Base-by-base conservation (phyloP, 2,888 invertebrate genomes). In the Phortica magna region DNA sequence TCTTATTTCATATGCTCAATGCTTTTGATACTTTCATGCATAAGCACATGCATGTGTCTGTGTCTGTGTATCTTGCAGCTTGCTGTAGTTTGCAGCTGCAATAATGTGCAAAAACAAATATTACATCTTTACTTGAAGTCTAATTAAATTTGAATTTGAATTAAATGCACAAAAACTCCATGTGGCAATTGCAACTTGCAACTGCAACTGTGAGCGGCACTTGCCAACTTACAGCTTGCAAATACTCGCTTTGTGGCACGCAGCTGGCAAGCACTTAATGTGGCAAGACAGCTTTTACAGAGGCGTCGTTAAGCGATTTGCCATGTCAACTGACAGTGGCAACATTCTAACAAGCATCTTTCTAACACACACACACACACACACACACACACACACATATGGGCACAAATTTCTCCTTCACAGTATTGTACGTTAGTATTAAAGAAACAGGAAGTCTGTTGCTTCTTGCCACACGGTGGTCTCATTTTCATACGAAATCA, bases 71-170 rank as follows among this genome's bases (percentile, higher is more conserved):
- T 17, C 17, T 59, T 59, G 19, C 9, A 14, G 59, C 22, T 22
- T 59, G 61, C 22, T 68, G 41, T 53, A 73, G 67, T 64, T 61
- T 76, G 88, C 87, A 88, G 85, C 85, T 88, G 87, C 87, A 82
- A 85, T 82, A 68, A 43, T 6, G 17, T 77, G 83, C 83, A 85
- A 84, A 83, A 83, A 82, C 82, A 86, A 88, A 88, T 87, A 88
- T 89, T 88, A 88, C 85, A 83, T 84, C 86, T 88, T 87, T 84
- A 85, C 85, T 87, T 84, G 85, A 88, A 84, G 89, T 88, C 90
- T 90, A 90, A 90, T 90, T 90, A 90, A 90, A 89, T 89, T 90
- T 89, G 88, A 89, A 88, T 85, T 88, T 83, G 82, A 84, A 85
- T 82, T 82, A 83, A 83, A 83, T 83, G 80, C 83, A 82, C 81